Conservation (phyloP, 2,888 invertebrate species). For the Amphipoea oculea region DNA sequence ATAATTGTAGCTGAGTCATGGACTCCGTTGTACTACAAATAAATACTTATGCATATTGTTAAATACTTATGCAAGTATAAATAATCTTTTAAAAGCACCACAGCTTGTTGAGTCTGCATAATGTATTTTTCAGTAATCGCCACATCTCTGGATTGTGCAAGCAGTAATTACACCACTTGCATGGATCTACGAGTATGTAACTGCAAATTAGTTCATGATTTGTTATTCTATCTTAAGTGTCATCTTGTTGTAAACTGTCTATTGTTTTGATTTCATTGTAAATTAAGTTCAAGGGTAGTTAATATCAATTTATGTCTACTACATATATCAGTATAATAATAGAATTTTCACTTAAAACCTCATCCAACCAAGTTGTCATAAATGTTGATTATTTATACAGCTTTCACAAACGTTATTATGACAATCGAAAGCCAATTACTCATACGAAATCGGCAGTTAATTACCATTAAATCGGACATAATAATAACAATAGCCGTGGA, state of each 20-base stretch:
- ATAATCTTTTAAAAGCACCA: neutral
- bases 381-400: constrained; percentile 29
- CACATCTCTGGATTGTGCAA: constrained; percentile 38
- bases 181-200: constrained; percentile 21
- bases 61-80: neutral
- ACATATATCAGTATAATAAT: too few species aligned
- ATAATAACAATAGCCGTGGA: constrained; percentile 70
- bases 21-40: neutral
- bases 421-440: constrained; percentile 42
- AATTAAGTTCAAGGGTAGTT: neutral
- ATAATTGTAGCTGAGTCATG: neutral
- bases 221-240: constrained; percentile 11
- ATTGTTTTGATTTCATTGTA: neutral
- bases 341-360: neutral
- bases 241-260: neutral
- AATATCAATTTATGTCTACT: neutral
- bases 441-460: constrained; percentile 64
- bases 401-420: constrained; percentile 6
- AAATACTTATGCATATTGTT: neutral
- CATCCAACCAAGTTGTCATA: neutral
- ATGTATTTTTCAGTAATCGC: constrained; percentile 22
- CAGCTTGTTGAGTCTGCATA: neutral
- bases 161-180: constrained; percentile 45
- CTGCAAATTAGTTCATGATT: constrained; percentile 36
- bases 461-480: constrained; percentile 65